A percentile compares a stretch with the other conserved stretches of the same genome.
Conservation (phyloP, 1,140 invertebrate species). For the Penaeus japonicus region DNA sequence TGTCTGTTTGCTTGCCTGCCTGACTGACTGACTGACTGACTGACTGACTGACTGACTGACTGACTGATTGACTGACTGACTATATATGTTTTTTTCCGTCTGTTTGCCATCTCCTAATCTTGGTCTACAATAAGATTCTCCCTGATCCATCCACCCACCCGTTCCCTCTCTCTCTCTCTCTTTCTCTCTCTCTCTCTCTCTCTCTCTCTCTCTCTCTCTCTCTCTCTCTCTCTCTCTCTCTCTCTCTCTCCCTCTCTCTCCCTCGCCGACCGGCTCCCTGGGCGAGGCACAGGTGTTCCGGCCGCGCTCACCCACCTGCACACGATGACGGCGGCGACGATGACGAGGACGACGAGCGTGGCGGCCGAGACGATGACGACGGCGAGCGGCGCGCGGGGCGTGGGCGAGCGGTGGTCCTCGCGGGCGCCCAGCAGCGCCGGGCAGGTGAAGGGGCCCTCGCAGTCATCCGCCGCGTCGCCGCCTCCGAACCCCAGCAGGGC, state of each 20-base stretch:
- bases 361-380: slow-evolving; percentile 43
- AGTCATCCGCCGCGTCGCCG: background rate
- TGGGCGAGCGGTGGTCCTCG: slow-evolving; percentile 29
- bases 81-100: too few relatives aligned
- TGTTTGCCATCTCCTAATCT: too few relatives aligned
- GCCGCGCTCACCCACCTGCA: slow-evolving; percentile 15
- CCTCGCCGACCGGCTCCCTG: background rate
- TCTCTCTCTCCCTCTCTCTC: background rate
- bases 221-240: background rate
- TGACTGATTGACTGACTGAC: too few relatives aligned
- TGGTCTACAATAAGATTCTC: too few relatives aligned
- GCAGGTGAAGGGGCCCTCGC: slow-evolving; percentile 30
- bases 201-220: too few relatives aligned
- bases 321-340: slow-evolving; percentile 34
- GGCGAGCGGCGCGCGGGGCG: slow-evolving; percentile 13
- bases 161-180: too few relatives aligned
- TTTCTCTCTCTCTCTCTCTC: background rate
- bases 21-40: too few relatives aligned
- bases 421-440: slow-evolving; percentile 40
- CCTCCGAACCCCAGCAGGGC: too few relatives aligned
- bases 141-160: too few relatives aligned
- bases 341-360: slow-evolving; percentile 38
- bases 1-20: too few relatives aligned
- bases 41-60: too few relatives aligned
- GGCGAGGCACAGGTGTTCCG: background rate